phyloP scores from a whole-genome alignment of 2,888 invertebrate genomes.

The Emmelina monodactyla region DNA sequence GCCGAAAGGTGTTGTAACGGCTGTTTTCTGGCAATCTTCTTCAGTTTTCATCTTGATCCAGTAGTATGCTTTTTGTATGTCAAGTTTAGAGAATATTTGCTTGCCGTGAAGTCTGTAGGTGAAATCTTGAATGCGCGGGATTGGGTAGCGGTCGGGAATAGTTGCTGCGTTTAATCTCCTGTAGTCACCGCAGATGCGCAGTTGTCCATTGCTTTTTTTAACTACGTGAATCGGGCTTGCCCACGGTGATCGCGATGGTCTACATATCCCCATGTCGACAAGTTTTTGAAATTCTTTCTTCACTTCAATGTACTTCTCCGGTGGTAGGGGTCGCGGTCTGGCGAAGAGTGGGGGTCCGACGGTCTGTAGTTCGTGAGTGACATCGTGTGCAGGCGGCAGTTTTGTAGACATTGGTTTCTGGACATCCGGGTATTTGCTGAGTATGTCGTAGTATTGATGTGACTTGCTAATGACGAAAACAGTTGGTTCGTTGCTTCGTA shows the following conservation, averaged over 20 bases:
- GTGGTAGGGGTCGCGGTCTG: constrained; percentile 5
- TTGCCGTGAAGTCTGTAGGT: constrained; percentile 8
- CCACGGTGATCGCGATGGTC: constrained; percentile 10
- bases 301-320: constrained; percentile 6
- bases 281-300: constrained; percentile 5
- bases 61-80: constrained; percentile 4
- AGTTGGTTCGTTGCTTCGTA: not conserved
- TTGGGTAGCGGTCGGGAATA: constrained; percentile 9
- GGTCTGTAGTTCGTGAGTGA: constrained; percentile 7
- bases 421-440: constrained; percentile 9
- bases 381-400: constrained; percentile 4
- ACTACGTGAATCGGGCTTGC: constrained; percentile 17
- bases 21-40: not conserved
- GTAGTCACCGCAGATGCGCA: constrained; percentile 21
- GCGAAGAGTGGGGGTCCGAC: constrained; percentile 7
- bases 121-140: constrained; percentile 11
- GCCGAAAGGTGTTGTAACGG: constrained; percentile 4
- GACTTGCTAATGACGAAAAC: not conserved
- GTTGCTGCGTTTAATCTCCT: no score
- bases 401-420: constrained; percentile 2
- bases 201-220: constrained; percentile 14
- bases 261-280: not conserved
- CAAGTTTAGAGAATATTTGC: constrained; percentile 5
- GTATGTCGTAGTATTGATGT: constrained; percentile 4
- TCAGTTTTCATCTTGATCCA: not conserved